phyloP scores from a whole-genome alignment of 2,888 invertebrate species.

The Cenopis cana region DNA sequence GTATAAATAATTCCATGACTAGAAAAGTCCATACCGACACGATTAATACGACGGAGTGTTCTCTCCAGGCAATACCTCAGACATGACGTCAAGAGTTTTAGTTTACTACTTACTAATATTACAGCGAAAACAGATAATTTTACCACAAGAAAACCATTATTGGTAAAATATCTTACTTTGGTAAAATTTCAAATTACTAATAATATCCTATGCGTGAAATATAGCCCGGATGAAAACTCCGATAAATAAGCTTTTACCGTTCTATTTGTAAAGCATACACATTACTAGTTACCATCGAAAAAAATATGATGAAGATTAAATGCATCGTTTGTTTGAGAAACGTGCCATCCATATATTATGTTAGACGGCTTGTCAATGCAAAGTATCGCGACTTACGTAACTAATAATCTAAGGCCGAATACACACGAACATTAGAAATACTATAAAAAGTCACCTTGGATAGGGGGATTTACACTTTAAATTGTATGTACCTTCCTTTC shows the following conservation, averaged over 20 bases:
- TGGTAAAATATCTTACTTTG: slow-evolving; percentile 9
- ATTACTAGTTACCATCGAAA: slow-evolving; percentile 16
- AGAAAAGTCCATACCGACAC: slow-evolving; percentile 33
- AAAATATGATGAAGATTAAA: slow-evolving; percentile 13
- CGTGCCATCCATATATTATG: slow-evolving; percentile 37
- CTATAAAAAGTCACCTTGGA: slow-evolving; percentile 9
- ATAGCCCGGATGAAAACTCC: background rate
- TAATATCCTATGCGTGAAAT: slow-evolving; percentile 22
- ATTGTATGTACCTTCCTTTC: too few species aligned
- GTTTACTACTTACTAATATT: slow-evolving; percentile 32
- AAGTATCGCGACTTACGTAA: slow-evolving; percentile 35
- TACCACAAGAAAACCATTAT: slow-evolving; percentile 12
- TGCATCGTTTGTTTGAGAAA: slow-evolving; percentile 18
- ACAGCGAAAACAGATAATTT: slow-evolving; percentile 8
- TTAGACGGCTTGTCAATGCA: slow-evolving; percentile 37
- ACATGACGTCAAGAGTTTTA: background rate
- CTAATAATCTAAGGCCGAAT: slow-evolving; percentile 38
- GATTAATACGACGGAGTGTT: background rate
- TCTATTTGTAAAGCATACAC: slow-evolving; percentile 23
- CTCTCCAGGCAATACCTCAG: slow-evolving; percentile 16
- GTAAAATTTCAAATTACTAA: slow-evolving; percentile 1
- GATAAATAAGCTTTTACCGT: slow-evolving; percentile 2
- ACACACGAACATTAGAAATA: slow-evolving; percentile 26
- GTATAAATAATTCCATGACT: slow-evolving; percentile 37
- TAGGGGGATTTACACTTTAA: background rate